These are phyloP conservation scores for Heliconius eleuchia DNA, from an alignment of 1,140 invertebrate species.

Conservation along the genomic window DNA sequence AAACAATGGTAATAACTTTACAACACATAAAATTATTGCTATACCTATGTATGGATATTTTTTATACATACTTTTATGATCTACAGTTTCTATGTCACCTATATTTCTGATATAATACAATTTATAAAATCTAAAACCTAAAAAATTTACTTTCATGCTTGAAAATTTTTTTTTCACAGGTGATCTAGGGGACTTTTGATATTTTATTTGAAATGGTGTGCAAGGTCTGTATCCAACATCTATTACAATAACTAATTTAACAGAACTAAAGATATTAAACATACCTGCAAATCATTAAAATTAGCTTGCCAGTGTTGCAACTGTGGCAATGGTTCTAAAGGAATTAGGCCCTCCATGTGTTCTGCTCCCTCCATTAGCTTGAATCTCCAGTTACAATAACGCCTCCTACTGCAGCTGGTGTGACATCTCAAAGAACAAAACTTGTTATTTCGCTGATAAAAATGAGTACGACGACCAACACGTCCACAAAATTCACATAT, in stretches of 20 bases:
- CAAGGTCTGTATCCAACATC: too few species aligned
- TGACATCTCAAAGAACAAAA: conserved; percentile 69
- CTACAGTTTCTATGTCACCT: too few species aligned
- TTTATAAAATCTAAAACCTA: too few species aligned
- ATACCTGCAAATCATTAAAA: conserved; percentile 67
- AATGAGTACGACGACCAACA: conserved; percentile 64
- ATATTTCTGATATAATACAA: too few species aligned
- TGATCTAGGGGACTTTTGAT: too few species aligned
- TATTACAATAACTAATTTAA: too few species aligned
- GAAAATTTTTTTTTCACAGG: too few species aligned
- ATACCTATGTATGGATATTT: not conserved
- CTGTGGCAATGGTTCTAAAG: conserved; percentile 75
- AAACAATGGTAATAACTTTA: too few species aligned
- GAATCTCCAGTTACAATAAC: conserved; percentile 73
- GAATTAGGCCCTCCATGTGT: conserved; percentile 77
- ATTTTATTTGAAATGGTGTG: too few species aligned
- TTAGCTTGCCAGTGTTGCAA: conserved; percentile 72
- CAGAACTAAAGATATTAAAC: conserved; percentile 15
- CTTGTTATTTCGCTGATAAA: conserved; percentile 68
- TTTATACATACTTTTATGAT: not conserved
- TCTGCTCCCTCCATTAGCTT: conserved; percentile 77
- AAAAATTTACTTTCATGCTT: too few species aligned
- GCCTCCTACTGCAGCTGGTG: conserved; percentile 53
- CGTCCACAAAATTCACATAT: conserved; percentile 75
- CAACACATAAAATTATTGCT: too few species aligned